Evolutionary conservation across 1,140 invertebrate species (phyloP).

Genomic region (Pseudomyrmex concolor): DNA sequence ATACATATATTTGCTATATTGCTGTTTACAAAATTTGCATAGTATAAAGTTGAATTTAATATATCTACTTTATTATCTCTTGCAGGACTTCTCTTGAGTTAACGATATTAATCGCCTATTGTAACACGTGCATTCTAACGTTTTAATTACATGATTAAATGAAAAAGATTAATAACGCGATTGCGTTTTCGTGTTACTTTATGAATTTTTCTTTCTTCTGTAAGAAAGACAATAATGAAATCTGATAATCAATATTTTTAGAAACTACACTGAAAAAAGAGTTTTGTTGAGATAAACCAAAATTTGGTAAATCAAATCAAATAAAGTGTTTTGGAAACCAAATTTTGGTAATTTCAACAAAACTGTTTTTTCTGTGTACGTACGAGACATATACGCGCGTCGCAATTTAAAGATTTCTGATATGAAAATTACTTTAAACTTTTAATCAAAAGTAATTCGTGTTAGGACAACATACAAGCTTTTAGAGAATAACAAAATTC

Average conservation of each 20-base stretch:
- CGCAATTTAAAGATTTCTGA: background rate
- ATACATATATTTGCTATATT: background rate
- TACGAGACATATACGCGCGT: slow-evolving; percentile 7
- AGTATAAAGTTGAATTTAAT: slow-evolving; percentile 37
- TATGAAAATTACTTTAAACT: too few species aligned
- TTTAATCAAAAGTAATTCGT: background rate
- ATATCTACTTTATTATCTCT: slow-evolving; percentile 18
- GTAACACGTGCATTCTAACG: background rate
- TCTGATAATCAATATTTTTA: slow-evolving; percentile 24
- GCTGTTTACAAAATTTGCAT: slow-evolving; percentile 1
- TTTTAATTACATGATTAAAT: slow-evolving; percentile 51
- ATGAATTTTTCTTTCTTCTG: background rate
- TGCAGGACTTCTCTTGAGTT: background rate
- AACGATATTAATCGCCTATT: slow-evolving; percentile 12
- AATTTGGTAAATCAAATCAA: too few species aligned
- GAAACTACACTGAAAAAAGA: too few species aligned
- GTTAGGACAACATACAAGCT: background rate
- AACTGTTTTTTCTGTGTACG: too few species aligned
- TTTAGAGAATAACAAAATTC: too few species aligned
- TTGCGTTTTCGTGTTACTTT: slow-evolving; percentile 14
- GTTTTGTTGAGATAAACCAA: too few species aligned
- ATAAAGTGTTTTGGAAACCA: too few species aligned
- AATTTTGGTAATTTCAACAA: too few species aligned
- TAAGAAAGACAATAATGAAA: slow-evolving; percentile 26
- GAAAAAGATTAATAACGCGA: slow-evolving; percentile 46